Percentiles rank a stretch among this genome's conserved stretches.
Conservation (phyloP, 23 tunicate species). For the Clavelina lepadiformis region DNA sequence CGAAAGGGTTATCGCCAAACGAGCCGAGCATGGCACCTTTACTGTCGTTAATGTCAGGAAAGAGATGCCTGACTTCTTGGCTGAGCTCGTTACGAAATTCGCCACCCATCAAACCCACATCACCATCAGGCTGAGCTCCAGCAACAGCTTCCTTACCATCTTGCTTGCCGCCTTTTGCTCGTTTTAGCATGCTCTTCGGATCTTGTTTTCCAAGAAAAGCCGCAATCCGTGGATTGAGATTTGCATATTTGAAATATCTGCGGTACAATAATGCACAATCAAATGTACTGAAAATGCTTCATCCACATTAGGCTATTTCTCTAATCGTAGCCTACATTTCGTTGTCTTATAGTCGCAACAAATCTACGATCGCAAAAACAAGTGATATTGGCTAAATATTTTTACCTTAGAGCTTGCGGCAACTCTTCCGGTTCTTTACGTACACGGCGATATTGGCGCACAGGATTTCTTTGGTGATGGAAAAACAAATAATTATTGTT, state of each 20-base stretch:
- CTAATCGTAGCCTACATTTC: too few species aligned
- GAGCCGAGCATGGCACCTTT: slow-evolving; percentile 10
- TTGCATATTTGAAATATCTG: slow-evolving; percentile 96
- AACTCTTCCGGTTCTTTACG: slow-evolving; percentile 90
- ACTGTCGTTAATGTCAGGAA: slow-evolving; percentile 69
- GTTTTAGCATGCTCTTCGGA: slow-evolving; percentile 60
- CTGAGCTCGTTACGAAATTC: slow-evolving; percentile 63
- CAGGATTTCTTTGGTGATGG: slow-evolving; percentile 63
- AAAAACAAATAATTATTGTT: slow-evolving; percentile 59
- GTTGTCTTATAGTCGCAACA: too few species aligned
- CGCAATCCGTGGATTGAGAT: slow-evolving; percentile 83
- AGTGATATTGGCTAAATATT: too few species aligned
- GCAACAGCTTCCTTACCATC: slow-evolving; percentile 60
- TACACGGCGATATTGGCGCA: slow-evolving; percentile 67
- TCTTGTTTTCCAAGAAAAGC: slow-evolving; percentile 92
- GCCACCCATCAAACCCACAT: slow-evolving; percentile 27
- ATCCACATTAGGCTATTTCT: background rate
- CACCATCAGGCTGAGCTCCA: slow-evolving; percentile 15
- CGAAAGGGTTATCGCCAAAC: slow-evolving; percentile 50
- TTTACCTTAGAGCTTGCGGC: slow-evolving; percentile 81
- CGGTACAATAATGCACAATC: background rate
- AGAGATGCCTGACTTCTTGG: slow-evolving; percentile 51
- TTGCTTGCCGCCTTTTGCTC: slow-evolving; percentile 47
- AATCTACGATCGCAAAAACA: too few species aligned
- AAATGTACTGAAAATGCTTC: background rate